Percentiles rank a stretch among this genome's conserved stretches.
These are phyloP conservation scores for Athene noctua DNA, from an alignment of 2,113 vertebrate species.

Conservation along the genomic window DNA sequence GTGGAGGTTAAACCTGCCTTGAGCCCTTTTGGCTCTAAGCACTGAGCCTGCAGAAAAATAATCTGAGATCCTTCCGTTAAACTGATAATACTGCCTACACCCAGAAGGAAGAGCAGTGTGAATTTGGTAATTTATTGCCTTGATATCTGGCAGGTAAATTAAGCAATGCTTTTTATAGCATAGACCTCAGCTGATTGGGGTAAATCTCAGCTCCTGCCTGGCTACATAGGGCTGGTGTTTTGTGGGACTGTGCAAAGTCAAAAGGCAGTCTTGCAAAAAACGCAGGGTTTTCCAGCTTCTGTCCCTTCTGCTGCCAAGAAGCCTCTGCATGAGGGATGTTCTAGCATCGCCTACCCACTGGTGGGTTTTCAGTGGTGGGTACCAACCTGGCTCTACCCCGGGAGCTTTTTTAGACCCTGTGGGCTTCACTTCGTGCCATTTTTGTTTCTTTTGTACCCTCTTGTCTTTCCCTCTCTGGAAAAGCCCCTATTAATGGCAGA, in stretches of 20 bases:
- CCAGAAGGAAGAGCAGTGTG: neutral
- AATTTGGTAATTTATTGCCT: neutral
- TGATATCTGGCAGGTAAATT: neutral
- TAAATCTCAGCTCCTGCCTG: neutral
- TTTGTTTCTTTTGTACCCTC: neutral
- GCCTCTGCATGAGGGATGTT: neutral
- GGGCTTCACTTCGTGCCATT: neutral
- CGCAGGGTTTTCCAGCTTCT: neutral
- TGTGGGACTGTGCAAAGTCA: neutral
- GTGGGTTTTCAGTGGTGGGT: neutral
- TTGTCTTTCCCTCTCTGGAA: neutral
- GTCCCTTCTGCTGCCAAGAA: neutral
- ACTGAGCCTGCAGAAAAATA: neutral
- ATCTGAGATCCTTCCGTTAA: neutral
- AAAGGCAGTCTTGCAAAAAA: neutral
- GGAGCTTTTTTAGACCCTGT: neutral
- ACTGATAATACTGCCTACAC: neutral
- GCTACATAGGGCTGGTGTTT: neutral
- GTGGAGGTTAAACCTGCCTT: neutral
- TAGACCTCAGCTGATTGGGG: neutral
- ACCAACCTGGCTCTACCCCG: neutral
- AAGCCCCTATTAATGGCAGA: neutral
- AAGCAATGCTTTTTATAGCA: neutral
- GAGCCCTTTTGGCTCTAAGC: neutral
- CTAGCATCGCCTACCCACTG: accelerated